Conservation (phyloP, 2,888 invertebrate species). For the Synergus laeviventris region DNA sequence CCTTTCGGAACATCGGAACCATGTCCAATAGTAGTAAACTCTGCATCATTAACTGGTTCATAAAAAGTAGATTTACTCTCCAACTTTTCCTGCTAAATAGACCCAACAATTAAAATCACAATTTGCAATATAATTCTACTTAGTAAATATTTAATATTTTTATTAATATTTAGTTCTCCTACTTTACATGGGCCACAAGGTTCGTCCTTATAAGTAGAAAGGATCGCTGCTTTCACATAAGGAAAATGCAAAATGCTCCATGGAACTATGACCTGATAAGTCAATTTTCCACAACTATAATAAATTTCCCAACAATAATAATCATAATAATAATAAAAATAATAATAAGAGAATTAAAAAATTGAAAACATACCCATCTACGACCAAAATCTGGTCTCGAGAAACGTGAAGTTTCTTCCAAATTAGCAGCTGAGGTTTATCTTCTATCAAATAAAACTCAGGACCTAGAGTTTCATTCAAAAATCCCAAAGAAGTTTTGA, state of each 20-base stretch:
- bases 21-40: no score
- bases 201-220: constrained; percentile 72
- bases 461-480: constrained; percentile 50
- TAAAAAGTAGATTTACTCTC: no score
- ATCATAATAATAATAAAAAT: not conserved
- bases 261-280: constrained; percentile 72
- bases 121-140: no score
- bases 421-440: constrained; percentile 59
- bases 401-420: constrained; percentile 64
- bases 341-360: constrained; percentile 7
- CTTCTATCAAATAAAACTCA: constrained; percentile 62
- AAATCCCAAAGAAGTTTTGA: constrained; percentile 51
- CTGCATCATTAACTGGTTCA: no score
- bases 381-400: constrained; percentile 65
- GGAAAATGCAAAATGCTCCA: constrained; percentile 73
- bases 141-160: no score
- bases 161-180: constrained; percentile 22
- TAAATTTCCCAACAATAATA: not conserved
- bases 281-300: constrained; percentile 70
- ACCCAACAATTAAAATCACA: no score
- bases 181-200: constrained; percentile 71
- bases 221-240: constrained; percentile 73
- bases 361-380: constrained; percentile 62
- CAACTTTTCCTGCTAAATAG: no score
- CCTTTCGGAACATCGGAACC: not conserved